Evolutionary conservation across 2,113 vertebrate species (phyloP).

Genomic region (Hemicordylus capensis): DNA sequence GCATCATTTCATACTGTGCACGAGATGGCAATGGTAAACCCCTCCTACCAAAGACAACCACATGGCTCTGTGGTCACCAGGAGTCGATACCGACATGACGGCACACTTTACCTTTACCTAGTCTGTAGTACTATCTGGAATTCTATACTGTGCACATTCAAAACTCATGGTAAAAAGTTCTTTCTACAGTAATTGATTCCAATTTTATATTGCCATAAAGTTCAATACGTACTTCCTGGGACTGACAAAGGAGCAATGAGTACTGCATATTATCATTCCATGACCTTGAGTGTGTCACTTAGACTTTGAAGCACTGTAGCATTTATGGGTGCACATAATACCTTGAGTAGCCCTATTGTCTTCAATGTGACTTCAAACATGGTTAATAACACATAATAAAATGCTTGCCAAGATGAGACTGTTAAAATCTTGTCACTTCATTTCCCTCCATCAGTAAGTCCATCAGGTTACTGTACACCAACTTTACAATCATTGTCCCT

Average conservation of each 20-base stretch:
- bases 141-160: background rate
- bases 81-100: too few species aligned
- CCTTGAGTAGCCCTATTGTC: background rate
- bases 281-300: background rate
- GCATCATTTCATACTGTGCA: too few species aligned
- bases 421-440: background rate
- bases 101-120: too few species aligned
- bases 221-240: background rate
- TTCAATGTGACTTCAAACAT: background rate
- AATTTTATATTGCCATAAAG: background rate
- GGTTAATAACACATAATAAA: background rate
- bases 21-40: too few species aligned
- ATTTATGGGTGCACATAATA: background rate
- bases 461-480: background rate
- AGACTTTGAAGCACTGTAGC: background rate
- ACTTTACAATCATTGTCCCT: constrained; percentile 2
- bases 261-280: background rate
- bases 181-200: background rate
- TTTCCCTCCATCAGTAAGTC: constrained; percentile 25
- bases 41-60: too few species aligned
- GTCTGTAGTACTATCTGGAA: background rate
- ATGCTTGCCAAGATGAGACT: constrained; percentile 12
- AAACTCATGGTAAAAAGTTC: background rate
- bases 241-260: background rate
- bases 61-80: too few species aligned